Conservation (phyloP, 1,140 invertebrate genomes). For the Saxidomus purpurata region DNA sequence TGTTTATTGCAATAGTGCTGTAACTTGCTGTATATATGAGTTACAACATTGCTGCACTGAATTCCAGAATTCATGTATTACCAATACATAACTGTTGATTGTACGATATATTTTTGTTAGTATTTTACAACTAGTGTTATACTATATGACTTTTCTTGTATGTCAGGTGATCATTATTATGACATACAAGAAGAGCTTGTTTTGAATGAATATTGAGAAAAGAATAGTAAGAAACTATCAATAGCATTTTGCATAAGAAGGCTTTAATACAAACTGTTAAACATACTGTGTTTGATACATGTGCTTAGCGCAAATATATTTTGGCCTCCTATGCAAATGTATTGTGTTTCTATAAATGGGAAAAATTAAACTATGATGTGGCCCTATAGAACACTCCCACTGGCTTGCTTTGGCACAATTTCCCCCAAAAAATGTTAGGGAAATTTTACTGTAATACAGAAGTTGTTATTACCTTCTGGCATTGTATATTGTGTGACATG, state of each 20-base stretch:
- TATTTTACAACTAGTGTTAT: no score
- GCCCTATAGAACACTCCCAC: background rate
- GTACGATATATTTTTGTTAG: no score
- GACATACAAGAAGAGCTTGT: no score
- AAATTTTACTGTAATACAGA: background rate
- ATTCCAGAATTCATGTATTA: background rate
- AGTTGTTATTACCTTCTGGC: background rate
- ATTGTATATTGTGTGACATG: conserved; percentile 16
- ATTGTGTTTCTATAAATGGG: conserved; percentile 2
- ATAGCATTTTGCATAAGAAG: conserved; percentile 4
- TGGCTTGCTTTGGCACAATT: no score
- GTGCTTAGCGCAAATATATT: background rate
- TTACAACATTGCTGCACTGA: background rate
- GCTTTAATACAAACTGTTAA: conserved; percentile 6
- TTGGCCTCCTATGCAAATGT: conserved; percentile 19
- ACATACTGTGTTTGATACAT: background rate
- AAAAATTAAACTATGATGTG: background rate
- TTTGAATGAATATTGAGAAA: no score
- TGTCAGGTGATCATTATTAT: no score
- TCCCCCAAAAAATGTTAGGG: no score
- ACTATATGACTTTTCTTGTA: no score
- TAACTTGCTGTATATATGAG: background rate
- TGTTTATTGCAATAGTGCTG: background rate
- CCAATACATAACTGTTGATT: no score
- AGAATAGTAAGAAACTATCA: background rate